These are phyloP conservation scores for Drosophila glabriapex DNA, from an alignment of 2,888 invertebrate genomes.

Conservation along the genomic window DNA sequence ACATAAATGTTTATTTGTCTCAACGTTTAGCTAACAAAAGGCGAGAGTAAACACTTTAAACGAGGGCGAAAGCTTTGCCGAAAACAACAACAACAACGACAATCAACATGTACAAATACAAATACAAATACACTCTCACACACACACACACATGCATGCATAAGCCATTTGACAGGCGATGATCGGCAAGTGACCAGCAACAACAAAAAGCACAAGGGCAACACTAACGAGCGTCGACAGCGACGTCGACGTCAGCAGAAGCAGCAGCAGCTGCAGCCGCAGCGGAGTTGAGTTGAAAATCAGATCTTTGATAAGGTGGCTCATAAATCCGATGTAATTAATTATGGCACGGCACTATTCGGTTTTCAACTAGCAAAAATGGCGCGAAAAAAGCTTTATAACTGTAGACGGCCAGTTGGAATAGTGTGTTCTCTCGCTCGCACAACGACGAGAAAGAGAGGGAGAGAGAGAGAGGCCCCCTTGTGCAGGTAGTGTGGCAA, in stretches of 20 bases:
- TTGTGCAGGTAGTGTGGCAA: conserved; percentile 50
- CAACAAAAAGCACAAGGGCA: conserved; percentile 30
- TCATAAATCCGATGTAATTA: conserved; percentile 26
- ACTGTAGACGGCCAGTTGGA: conserved; percentile 47
- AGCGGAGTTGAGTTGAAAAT: not conserved
- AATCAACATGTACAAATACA: conserved; percentile 28
- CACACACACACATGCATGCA: conserved; percentile 2
- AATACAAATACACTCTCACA: not conserved
- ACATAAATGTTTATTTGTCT: conserved; percentile 22
- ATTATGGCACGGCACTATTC: conserved; percentile 17
- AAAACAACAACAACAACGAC: conserved; percentile 10
- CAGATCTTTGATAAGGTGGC: conserved; percentile 35
- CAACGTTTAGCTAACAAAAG: conserved; percentile 42
- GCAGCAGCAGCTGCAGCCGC: not conserved
- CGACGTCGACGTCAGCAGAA: conserved; percentile 4
- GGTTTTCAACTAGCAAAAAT: conserved; percentile 31
- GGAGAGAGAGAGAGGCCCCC: not conserved
- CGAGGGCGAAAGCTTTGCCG: conserved; percentile 31
- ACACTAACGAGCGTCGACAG: conserved; percentile 6
- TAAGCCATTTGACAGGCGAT: conserved; percentile 43
- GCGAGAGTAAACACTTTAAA: conserved; percentile 18
- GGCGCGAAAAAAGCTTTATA: conserved; percentile 67
- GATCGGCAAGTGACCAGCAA: conserved; percentile 43
- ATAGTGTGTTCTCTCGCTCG: no score
- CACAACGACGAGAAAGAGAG: no score